phyloP scores from a whole-genome alignment of 2,888 invertebrate genomes.

The Baccha elongata region DNA sequence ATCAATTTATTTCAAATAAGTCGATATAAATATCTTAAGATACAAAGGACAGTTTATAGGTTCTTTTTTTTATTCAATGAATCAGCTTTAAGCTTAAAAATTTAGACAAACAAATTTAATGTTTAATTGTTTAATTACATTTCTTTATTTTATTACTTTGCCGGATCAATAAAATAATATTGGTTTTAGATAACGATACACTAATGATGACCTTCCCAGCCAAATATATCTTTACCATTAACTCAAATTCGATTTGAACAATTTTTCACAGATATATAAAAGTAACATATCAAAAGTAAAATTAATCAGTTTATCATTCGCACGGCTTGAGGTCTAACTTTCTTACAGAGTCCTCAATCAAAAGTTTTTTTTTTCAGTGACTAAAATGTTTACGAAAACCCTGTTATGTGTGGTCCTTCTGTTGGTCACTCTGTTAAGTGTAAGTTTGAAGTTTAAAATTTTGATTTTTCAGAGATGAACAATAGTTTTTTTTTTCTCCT shows the following conservation, averaged over 20 bases:
- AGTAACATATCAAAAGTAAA: not conserved
- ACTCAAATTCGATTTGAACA: not conserved
- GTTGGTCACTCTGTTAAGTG: not conserved
- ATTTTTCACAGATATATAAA: slow-evolving; percentile 1
- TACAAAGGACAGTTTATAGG: no score
- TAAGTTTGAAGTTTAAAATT: not conserved
- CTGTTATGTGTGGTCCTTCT: not conserved
- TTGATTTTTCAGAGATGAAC: not conserved
- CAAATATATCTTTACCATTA: not conserved
- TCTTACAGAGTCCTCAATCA: not conserved
- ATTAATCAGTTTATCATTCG: slow-evolving; percentile 11
- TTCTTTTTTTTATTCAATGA: not conserved
- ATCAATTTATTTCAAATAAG: no score
- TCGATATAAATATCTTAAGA: no score
- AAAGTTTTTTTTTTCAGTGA: no score
- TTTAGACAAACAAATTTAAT: not conserved
- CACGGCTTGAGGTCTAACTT: not conserved
- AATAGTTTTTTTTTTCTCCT: not conserved
- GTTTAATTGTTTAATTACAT: slow-evolving; percentile 14
- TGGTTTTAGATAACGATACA: not conserved
- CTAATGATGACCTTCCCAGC: not conserved
- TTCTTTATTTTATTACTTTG: not conserved
- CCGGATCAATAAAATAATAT: not conserved
- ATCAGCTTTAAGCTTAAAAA: not conserved
- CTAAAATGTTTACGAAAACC: not conserved